Evolutionary conservation across 2,797 vertebrate species (phyloP), one percentile per base, ranked within the genome.

Genomic region (Sebastes flavidus): DNA sequence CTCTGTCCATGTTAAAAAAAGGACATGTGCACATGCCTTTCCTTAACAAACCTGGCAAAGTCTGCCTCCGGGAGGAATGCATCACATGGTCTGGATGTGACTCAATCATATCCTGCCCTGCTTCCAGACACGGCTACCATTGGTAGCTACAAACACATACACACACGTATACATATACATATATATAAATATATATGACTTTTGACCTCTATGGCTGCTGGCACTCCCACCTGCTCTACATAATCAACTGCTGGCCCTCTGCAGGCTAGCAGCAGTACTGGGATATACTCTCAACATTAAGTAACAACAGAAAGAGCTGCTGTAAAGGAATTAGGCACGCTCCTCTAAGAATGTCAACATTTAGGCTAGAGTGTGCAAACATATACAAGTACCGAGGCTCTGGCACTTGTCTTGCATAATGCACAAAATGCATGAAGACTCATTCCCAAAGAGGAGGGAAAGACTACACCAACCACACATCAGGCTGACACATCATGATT

Each of bases 11-110:
- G 90, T 93, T 94, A 78, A 88, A 92, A 94, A 95, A 95, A 94
- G 91, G 89, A 89, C 73, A 82, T 61, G 77, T 62, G 72, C 80
- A 80, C 87, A 95, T 95, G 92, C 94, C 94, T 93, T 95, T 93
- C 95, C 94, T 91, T 94, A 93, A 93, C 73, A 69, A 90, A 90
- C 70, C 80, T 65, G 68, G 75, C 34, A 55, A 79, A 56, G 36
- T 56, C 77, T 52, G 77, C 63, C 86, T 77, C 62, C 71, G 77
- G 74, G 73, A 75, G 86, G 80, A 89, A 89, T 88, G 90, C 68
- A 69, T 87, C 78, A 86, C 80, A 72, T 73, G 90, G 76, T 69
- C 4, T 13, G 68, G 52, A 70, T 24, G 16, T 60, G 79, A 80
- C 76, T 66, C 56, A 32, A 59, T 54, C 72, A 67, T 42, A 58